Percentiles rank a stretch among this genome's conserved stretches.
Conservation (phyloP, 2,113 vertebrate genomes). For the Dicerorhinus sumatrensis region DNA sequence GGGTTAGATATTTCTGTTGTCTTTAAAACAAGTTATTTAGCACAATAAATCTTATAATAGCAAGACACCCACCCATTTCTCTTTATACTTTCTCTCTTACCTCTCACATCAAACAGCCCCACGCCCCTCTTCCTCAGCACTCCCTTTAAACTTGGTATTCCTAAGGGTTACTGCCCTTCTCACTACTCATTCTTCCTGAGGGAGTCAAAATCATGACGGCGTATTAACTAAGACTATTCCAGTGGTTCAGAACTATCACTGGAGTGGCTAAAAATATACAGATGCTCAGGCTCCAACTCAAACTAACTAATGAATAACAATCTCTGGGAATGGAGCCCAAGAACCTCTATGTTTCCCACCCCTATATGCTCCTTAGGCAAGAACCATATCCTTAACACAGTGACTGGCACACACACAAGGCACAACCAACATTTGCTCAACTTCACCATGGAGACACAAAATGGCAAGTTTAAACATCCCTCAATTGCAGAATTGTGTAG, state of each 20-base stretch:
- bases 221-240: background rate
- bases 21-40: conserved; percentile 28
- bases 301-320: conserved; percentile 4
- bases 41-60: background rate
- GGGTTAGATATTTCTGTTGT: background rate
- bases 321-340: background rate
- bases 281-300: conserved; percentile 22
- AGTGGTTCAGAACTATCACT: background rate
- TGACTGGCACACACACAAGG: background rate
- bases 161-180: background rate
- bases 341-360: background rate
- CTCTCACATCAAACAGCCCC: background rate
- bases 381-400: background rate
- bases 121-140: background rate
- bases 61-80: background rate
- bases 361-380: background rate
- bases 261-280: conserved; percentile 11
- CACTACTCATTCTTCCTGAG: background rate
- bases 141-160: background rate
- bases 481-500: background rate
- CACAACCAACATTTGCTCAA: conserved; percentile 1
- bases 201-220: conserved; percentile 33
- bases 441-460: background rate
- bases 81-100: background rate
- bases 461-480: background rate